Base-by-base conservation (phyloP, 2,113 vertebrate genomes). In the Ageneiosus marmoratus region DNA sequence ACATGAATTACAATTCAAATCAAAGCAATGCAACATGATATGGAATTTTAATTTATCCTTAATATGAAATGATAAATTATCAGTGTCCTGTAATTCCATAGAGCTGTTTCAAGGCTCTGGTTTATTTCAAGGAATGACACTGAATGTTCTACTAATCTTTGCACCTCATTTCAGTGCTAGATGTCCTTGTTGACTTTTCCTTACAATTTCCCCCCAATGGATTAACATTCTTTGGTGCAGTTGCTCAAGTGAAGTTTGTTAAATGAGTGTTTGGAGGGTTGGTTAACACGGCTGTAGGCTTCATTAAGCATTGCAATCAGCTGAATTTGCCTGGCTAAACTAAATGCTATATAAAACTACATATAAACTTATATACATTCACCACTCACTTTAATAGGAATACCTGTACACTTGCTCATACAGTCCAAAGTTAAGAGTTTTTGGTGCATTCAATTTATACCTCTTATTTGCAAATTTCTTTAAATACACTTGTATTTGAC, bases 31-130 rank as follows among this genome's bases (percentile, higher is more conserved):
- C 13, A 24, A 50, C 15, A 5, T 72, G 44, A 69, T 83, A 76
- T 76, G 81, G 75, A 86, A 55, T 76, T 76, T 76, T 76, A 55
- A 76, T 80, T 51, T 24, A 77, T 79, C 41, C 48, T 63, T 83
- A 83, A 74, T 79, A 63, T 80, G 76, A 83, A 73, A 83, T 48
- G 70, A 75, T 63, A 34, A 75, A 82, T 63, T 62, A 75, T 50
- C 34, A 11, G 44, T 75, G 44, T 51, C 56, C 15, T 75, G 44
- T 75, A 75, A 63, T 50, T 60, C 80, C 48, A 51, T 2, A 51
- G 70, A 51, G 16, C 46, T 29, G 48, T 18, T 55, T 24, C 1
- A 53, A 55, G 46, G 72, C 27, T 32, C 20, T 0, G 37, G 24
- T n/a, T 72, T 48, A 50, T 55, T 76, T 55, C 12, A 1, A 55